A percentile compares a stretch with the other conserved stretches of the same genome.
phyloP scores from a whole-genome alignment of 2,888 invertebrate species.

The Synanthedon andrenaeformis region DNA sequence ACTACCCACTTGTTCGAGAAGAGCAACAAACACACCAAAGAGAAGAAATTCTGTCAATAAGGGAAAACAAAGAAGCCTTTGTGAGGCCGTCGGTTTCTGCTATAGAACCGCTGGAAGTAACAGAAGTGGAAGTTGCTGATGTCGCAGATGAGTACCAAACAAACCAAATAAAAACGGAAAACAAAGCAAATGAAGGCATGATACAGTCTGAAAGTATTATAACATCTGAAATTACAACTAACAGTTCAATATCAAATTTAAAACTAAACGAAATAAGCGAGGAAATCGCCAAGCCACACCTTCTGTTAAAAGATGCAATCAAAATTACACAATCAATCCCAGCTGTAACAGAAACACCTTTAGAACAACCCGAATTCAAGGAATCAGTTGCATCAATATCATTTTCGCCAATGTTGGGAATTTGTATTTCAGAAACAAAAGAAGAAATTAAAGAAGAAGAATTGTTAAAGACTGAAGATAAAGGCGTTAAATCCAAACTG shows the following conservation, averaged over 20 bases:
- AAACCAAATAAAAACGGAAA: constrained; percentile 17
- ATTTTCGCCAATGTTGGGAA: constrained; percentile 72
- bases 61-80: constrained; percentile 23
- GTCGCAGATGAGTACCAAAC: constrained; percentile 29
- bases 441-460: constrained; percentile 73
- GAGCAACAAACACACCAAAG: constrained; percentile 43
- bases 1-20: constrained; percentile 58
- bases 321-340: constrained; percentile 73
- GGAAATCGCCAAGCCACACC: constrained; percentile 66
- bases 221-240: constrained; percentile 67
- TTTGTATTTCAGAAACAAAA: constrained; percentile 75
- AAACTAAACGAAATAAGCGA: constrained; percentile 33
- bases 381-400: constrained; percentile 67
- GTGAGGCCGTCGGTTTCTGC: constrained; percentile 38
- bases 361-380: constrained; percentile 58
- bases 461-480: constrained; percentile 53
- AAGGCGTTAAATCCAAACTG: constrained; percentile 68
- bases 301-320: constrained; percentile 75
- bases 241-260: constrained; percentile 56
- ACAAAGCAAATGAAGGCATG: constrained; percentile 28
- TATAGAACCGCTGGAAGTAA: constrained; percentile 43
- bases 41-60: constrained; percentile 35
- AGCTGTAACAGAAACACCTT: constrained; percentile 72
- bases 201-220: constrained; percentile 53
- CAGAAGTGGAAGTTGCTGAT: constrained; percentile 39